Conservation (phyloP, 1,140 invertebrate genomes). For the Eupristina koningsbergeri region DNA sequence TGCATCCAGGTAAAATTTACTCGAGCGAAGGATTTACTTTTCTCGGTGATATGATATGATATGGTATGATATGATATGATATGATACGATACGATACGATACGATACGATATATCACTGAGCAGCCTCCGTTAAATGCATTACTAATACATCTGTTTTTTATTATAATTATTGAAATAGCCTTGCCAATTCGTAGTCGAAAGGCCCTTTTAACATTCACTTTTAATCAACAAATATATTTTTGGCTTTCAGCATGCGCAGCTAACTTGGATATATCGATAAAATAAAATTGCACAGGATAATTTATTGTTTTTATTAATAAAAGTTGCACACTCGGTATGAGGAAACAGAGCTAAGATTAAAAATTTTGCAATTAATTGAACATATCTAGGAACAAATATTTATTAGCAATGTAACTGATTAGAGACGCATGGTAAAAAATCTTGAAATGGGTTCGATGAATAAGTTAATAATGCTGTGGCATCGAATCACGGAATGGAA, state of each 20-base stretch:
- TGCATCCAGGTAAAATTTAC: background rate
- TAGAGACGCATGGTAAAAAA: background rate
- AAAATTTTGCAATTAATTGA: background rate
- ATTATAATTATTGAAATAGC: background rate
- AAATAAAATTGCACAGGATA: background rate
- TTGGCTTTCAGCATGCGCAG: no score
- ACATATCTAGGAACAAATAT: background rate
- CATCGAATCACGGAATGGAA: no score
- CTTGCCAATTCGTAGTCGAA: background rate
- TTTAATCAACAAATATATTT: background rate
- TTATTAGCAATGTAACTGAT: background rate
- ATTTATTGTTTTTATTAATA: no score
- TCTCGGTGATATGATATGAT: no score
- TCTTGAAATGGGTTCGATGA: background rate
- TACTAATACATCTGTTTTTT: no score
- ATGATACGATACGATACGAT: no score
- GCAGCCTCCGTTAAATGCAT: background rate
- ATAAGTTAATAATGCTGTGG: no score
- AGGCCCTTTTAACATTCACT: background rate
- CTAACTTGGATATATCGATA: background rate
- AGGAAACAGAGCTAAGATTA: background rate
- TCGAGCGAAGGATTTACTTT: background rate
- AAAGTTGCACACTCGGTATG: background rate
- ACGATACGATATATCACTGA: background rate
- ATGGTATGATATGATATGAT: no score